Conservation (phyloP, 1,140 invertebrate species). For the Venustaconcha ellipsiformis region DNA sequence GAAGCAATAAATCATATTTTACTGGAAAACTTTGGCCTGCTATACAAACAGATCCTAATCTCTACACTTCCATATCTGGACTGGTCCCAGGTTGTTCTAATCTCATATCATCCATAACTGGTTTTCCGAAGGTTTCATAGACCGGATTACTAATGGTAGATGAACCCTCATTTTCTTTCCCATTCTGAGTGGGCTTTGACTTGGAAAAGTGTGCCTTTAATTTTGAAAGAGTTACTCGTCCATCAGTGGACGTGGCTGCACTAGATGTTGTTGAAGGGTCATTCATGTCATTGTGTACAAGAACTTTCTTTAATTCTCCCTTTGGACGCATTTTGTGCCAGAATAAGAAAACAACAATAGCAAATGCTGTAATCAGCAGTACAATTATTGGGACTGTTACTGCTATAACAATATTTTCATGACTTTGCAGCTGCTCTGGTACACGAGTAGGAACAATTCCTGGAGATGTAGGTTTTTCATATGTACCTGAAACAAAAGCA, state of each 20-base stretch:
- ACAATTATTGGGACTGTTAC: conserved; percentile 31
- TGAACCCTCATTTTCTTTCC: not conserved
- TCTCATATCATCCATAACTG: too few relatives aligned
- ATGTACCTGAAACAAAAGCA: too few relatives aligned
- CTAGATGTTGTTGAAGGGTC: conserved; percentile 14
- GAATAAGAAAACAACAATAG: conserved; percentile 20
- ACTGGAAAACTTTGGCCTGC: too few relatives aligned
- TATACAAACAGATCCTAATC: too few relatives aligned
- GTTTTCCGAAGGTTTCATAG: too few relatives aligned
- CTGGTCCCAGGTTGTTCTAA: too few relatives aligned
- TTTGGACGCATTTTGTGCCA: conserved; percentile 17
- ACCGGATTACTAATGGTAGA: too few relatives aligned
- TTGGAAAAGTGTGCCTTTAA: conserved; percentile 33
- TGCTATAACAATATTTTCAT: conserved; percentile 15
- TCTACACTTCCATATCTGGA: too few relatives aligned
- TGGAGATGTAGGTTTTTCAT: too few relatives aligned
- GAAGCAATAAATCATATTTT: too few relatives aligned
- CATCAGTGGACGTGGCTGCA: conserved; percentile 9
- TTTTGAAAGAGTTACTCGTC: conserved; percentile 28
- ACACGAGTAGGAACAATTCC: not conserved
- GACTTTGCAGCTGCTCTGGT: conserved; percentile 3
- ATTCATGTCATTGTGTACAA: conserved; percentile 32
- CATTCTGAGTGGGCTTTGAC: conserved; percentile 13
- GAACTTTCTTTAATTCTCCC: conserved; percentile 28
- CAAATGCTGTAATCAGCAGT: conserved; percentile 16